Evolutionary conservation across 1,140 invertebrate species (phyloP).

Genomic region (Acyrthosiphon pisum): DNA sequence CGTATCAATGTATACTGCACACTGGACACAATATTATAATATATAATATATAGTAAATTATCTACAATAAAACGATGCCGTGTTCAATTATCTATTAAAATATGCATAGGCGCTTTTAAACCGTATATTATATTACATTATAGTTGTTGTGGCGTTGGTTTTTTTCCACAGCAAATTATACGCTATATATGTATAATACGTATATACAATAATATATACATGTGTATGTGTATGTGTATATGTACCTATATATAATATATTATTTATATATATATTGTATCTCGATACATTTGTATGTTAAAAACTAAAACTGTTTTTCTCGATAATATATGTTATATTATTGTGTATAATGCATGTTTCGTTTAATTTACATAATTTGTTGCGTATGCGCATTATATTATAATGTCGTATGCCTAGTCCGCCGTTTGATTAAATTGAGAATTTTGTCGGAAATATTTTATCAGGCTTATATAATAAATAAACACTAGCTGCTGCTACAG

Average conservation of each 20-base stretch:
- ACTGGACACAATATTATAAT: not conserved
- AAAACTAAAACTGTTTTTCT: constrained; percentile 32
- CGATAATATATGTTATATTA: not conserved
- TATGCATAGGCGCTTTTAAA: not conserved
- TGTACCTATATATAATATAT: too few species aligned
- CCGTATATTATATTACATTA: not conserved
- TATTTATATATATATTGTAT: not conserved
- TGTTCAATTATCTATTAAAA: constrained; percentile 11
- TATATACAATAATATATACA: too few species aligned
- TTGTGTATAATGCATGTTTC: not conserved
- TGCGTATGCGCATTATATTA: not conserved
- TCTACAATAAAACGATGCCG: not conserved
- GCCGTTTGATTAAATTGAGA: constrained; percentile 7
- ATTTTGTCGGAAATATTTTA: constrained; percentile 29
- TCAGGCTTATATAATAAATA: not conserved
- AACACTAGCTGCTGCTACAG: not conserved
- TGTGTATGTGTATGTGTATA: too few species aligned
- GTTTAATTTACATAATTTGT: constrained; percentile 35
- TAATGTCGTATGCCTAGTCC: not conserved
- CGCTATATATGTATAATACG: too few species aligned
- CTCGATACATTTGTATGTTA: constrained; percentile 1
- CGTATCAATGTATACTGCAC: not conserved
- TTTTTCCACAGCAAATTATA: not conserved
- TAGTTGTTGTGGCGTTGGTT: not conserved
- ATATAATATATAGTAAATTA: not conserved